A percentile compares a stretch with the other conserved stretches of the same genome.
Evolutionary conservation across 2,797 vertebrate species (phyloP).

Genomic region (Eurystomus glaucurus): DNA sequence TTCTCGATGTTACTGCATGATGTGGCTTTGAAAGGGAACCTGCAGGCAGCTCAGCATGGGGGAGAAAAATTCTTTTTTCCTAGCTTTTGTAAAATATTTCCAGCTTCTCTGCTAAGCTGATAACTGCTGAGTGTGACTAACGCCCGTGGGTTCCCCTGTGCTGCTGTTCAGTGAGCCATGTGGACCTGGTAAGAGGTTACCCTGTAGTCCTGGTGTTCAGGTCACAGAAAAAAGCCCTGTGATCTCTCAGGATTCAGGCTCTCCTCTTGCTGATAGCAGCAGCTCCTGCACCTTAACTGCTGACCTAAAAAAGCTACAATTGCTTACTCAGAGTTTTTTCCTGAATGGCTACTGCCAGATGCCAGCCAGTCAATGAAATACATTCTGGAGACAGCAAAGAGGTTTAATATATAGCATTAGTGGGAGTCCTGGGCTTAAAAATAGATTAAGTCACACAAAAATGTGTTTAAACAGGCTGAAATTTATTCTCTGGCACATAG

Average conservation of each 20-base stretch:
- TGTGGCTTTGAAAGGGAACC: constrained; percentile 34
- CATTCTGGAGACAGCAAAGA: constrained; percentile 52
- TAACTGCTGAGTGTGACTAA: constrained; percentile 8
- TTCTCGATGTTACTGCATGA: background rate
- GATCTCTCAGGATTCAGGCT: constrained; percentile 25
- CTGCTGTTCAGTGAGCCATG: constrained; percentile 6
- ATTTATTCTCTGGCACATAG: constrained; percentile 39
- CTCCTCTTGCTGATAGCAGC: constrained; percentile 52
- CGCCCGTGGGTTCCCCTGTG: background rate
- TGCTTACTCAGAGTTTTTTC: constrained; percentile 62
- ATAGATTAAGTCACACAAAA: constrained; percentile 70
- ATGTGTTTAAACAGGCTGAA: constrained; percentile 56
- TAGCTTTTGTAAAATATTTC: constrained; percentile 15
- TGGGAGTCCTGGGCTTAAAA: constrained; percentile 62
- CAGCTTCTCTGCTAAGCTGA: constrained; percentile 15
- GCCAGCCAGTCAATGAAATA: constrained; percentile 66
- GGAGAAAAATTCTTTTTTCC: background rate
- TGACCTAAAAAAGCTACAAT: constrained; percentile 73
- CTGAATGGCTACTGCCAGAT: constrained; percentile 58
- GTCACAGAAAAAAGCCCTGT: background rate
- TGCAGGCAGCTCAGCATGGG: constrained; percentile 1
- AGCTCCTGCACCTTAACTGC: constrained; percentile 51
- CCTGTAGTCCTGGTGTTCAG: background rate
- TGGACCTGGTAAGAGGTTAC: background rate
- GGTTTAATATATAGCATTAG: constrained; percentile 59